These are phyloP conservation scores for Lymantria monacha DNA, from an alignment of 2,888 invertebrate species.

Conservation along the genomic window DNA sequence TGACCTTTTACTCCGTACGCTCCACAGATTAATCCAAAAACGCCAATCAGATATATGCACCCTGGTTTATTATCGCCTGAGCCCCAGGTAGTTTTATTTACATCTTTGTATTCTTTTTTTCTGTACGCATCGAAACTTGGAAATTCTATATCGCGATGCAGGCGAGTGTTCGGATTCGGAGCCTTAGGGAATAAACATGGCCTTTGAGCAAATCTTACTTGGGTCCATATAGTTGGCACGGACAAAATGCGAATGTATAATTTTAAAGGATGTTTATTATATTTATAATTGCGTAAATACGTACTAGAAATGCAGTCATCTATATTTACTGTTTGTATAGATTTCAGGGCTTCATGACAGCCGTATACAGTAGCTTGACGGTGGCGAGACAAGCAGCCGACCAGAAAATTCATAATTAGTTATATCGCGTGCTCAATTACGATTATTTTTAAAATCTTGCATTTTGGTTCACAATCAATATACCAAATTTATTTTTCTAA, in stretches of 20 bases:
- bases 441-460: not conserved
- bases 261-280: not conserved
- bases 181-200: conserved; percentile 3
- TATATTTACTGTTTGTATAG: conserved; percentile 4
- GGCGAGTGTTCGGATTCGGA: conserved; percentile 36
- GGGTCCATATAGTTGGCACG: conserved; percentile 47
- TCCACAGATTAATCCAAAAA: conserved; percentile 80
- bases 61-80: conserved; percentile 59
- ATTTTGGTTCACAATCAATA: not conserved
- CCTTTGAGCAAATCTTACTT: conserved; percentile 55
- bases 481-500: not conserved
- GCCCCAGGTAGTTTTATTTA: conserved; percentile 57
- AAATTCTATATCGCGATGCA: conserved; percentile 62
- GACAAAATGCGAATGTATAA: conserved; percentile 18
- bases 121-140: conserved; percentile 66
- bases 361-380: conserved; percentile 37
- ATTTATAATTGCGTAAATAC: not conserved
- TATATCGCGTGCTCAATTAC: not conserved
- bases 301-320: conserved; percentile 9
- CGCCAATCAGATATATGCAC: conserved; percentile 74
- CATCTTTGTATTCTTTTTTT: conserved; percentile 56
- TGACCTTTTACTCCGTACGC: conserved; percentile 84
- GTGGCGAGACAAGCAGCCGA: conserved; percentile 32
- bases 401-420: conserved; percentile 45
- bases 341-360: conserved; percentile 22